These are phyloP conservation scores for Physella acuta DNA, from an alignment of 1,140 invertebrate species.

Conservation along the genomic window DNA sequence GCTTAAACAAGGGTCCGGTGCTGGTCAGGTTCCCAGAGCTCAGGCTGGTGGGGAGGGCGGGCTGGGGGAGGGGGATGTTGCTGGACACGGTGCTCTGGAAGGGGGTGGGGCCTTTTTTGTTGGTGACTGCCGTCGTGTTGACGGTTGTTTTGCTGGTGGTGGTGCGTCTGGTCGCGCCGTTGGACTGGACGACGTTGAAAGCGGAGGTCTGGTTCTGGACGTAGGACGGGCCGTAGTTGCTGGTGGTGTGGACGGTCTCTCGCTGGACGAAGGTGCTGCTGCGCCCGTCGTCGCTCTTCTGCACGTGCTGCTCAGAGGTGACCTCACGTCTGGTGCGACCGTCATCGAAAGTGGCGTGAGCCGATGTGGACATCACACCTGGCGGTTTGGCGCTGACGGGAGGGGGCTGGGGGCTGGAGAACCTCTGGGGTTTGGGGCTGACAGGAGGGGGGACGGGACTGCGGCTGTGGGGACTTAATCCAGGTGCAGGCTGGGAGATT, in stretches of 20 bases:
- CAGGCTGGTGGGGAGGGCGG: neutral
- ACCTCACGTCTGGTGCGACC: constrained; percentile 23
- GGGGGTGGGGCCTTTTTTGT: constrained; percentile 17
- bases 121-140: constrained; percentile 11
- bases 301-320: constrained; percentile 21
- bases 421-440: neutral
- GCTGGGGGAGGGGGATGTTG: constrained; percentile 1
- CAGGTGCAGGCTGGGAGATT: too few species aligned
- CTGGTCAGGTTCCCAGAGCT: neutral
- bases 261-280: constrained; percentile 18
- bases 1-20: constrained; percentile 8
- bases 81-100: neutral
- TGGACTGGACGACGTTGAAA: constrained; percentile 16
- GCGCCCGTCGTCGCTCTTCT: constrained; percentile 11
- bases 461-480: neutral
- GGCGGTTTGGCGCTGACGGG: neutral
- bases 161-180: too few species aligned
- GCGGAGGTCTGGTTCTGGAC: constrained; percentile 10
- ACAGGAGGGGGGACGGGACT: neutral
- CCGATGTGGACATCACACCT: constrained; percentile 2
- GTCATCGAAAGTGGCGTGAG: constrained; percentile 20
- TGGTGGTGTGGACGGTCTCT: constrained; percentile 21
- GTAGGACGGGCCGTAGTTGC: constrained; percentile 5
- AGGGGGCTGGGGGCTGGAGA: neutral
- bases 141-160: neutral